phyloP scores from a whole-genome alignment of 2,797 vertebrate genomes.

The Betta splendens region DNA sequence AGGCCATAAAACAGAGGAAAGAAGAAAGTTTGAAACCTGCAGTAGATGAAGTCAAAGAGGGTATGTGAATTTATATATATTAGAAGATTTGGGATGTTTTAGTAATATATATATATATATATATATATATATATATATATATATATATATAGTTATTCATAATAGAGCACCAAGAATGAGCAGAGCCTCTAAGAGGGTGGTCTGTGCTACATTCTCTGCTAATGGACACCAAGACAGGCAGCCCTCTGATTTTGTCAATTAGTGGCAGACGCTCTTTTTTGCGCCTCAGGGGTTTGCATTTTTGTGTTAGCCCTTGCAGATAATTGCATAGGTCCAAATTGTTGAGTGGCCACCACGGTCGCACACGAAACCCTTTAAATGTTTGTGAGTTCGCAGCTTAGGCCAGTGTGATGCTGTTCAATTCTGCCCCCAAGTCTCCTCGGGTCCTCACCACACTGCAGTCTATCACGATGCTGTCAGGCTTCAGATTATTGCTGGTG shows the following conservation, averaged over 20 bases:
- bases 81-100: not conserved
- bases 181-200: slow-evolving; percentile 50
- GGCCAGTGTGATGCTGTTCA: slow-evolving; percentile 33
- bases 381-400: slow-evolving; percentile 58
- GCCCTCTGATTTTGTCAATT: slow-evolving; percentile 71
- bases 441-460: slow-evolving; percentile 46
- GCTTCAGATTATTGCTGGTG: slow-evolving; percentile 47
- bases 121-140: slow-evolving; percentile 64
- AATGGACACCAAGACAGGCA: slow-evolving; percentile 62
- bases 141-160: no score
- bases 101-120: no score
- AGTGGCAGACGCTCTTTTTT: slow-evolving; percentile 50
- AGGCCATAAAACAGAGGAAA: slow-evolving; percentile 92
- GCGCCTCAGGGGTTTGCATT: slow-evolving; percentile 53
- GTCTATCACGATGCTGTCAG: slow-evolving; percentile 53
- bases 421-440: slow-evolving; percentile 42
- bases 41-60: slow-evolving; percentile 79
- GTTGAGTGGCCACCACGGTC: slow-evolving; percentile 48
- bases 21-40: slow-evolving; percentile 80
- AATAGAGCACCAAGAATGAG: slow-evolving; percentile 28
- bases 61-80: slow-evolving; percentile 71
- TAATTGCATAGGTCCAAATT: slow-evolving; percentile 57
- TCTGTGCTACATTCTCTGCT: slow-evolving; percentile 61
- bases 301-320: slow-evolving; percentile 60
- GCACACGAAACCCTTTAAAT: slow-evolving; percentile 42